phyloP scores from a whole-genome alignment of 2,797 vertebrate genomes.

The Notoglanidium macrostoma region DNA sequence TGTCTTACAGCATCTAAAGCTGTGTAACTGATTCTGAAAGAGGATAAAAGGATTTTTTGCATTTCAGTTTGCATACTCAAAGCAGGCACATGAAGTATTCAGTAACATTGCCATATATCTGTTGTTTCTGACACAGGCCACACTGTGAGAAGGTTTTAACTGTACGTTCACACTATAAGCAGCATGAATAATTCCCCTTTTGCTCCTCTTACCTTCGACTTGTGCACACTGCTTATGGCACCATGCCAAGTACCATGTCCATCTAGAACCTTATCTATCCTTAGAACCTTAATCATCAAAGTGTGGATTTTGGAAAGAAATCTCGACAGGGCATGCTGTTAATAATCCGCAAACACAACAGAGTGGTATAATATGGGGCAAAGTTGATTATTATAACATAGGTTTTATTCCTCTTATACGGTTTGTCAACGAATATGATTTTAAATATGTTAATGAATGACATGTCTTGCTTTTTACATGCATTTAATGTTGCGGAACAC shows the following conservation, averaged over 20 bases:
- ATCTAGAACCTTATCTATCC: background rate
- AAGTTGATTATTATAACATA: background rate
- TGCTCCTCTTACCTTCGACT: background rate
- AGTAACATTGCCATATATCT: background rate
- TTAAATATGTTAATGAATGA: too few relatives aligned
- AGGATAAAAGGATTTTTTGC: constrained; percentile 13
- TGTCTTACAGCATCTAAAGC: background rate
- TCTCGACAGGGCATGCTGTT: background rate
- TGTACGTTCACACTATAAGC: background rate
- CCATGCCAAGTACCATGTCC: background rate
- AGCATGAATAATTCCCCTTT: background rate
- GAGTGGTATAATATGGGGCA: background rate
- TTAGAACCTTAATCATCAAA: background rate
- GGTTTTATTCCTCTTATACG: background rate
- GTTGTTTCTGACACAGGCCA: background rate
- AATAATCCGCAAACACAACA: background rate
- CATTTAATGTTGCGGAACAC: background rate
- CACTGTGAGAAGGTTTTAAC: background rate
- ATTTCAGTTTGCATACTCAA: constrained; percentile 2
- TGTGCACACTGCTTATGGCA: background rate
- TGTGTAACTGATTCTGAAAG: background rate
- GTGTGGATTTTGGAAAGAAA: background rate
- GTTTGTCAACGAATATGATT: background rate
- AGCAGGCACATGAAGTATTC: background rate
- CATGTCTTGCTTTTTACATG: too few relatives aligned